Base-by-base conservation (phyloP, 2,888 invertebrate species). In the Thereva nobilitata region DNA sequence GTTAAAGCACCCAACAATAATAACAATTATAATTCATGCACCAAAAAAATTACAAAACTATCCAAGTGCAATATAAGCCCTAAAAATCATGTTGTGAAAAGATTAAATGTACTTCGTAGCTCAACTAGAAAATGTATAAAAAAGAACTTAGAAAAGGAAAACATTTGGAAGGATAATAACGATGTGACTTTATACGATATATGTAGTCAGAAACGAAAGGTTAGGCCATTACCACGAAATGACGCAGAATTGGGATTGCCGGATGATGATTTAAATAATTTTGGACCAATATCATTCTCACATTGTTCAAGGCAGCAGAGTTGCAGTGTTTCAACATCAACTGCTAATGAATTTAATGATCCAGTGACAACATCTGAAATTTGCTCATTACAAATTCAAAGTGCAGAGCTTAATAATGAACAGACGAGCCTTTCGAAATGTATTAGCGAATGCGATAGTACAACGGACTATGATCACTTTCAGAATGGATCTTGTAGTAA, bases 361-460 rank as follows among this genome's bases (percentile, higher is more conserved):
- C n/a, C 56, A 9, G 56, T 56, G 23, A 34, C 56, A n/a, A 56
- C 49, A 38, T 40, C 47, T 10, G 37, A 55, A 23, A 40, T 54
- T 7, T 55, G 6, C 23, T 5, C 7, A 23, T 23, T 45, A 55
- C 47, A 66, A 9, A 34, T 64, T 2, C 47, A 45, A 9, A 34
- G n/a, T 34, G 42, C 9, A 44, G 44, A 34, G n/a, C 44, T 34
- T 4, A 44, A 40, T n/a, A 38, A 2, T 4, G 5, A 73, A 44
- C 69, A 69, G 55, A 65, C 65, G 52, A 71, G 68, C 68, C 57
- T 70, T 35, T 70, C 70, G 3, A 73, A 71, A 59, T 72, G 73
- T 49, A 68, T 74, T 34, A 73, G 72, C 5, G 75, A 75, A 70
- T 75, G 74, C 64, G 74, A 74, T 54, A 75, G 75, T 68, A 74